phyloP scores from a whole-genome alignment of 64 coral and sea anemone genomes.

The Montipora cactus region DNA sequence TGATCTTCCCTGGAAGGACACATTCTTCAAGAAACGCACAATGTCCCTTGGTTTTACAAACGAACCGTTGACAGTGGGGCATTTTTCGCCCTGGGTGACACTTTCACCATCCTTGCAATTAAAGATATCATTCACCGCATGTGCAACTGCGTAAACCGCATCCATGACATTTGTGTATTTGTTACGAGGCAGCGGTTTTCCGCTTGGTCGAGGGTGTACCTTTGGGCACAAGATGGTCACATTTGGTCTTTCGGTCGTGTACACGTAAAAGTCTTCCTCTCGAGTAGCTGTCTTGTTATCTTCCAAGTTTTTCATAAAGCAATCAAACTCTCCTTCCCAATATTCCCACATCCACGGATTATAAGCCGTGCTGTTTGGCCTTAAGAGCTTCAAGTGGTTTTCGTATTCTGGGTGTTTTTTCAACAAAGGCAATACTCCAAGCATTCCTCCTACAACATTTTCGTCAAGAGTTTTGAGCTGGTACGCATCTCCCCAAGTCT shows the following conservation, averaged over 20 bases:
- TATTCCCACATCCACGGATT: slow-evolving; percentile 90
- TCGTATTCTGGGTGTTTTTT: slow-evolving; percentile 60
- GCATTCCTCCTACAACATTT: slow-evolving; percentile 78
- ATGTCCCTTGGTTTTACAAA: slow-evolving; percentile 64
- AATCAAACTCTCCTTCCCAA: slow-evolving; percentile 72
- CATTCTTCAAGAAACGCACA: slow-evolving; percentile 72
- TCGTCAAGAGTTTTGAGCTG: slow-evolving; percentile 60
- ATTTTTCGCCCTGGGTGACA: slow-evolving; percentile 47
- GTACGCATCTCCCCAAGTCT: slow-evolving; percentile 91
- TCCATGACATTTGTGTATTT: slow-evolving; percentile 99
- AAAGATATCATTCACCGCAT: slow-evolving; percentile 73
- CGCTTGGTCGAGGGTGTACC: slow-evolving; percentile 24
- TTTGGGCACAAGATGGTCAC: slow-evolving; percentile 83
- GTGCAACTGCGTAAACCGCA: slow-evolving; percentile 74
- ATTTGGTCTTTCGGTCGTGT: slow-evolving; percentile 40
- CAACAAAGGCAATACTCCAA: slow-evolving; percentile 78
- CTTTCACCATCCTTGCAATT: slow-evolving; percentile 68
- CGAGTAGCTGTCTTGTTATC: background rate
- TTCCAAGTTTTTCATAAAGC: background rate
- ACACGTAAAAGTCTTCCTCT: background rate
- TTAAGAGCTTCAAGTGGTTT: slow-evolving; percentile 41
- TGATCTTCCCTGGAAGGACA: slow-evolving; percentile 80
- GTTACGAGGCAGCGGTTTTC: slow-evolving; percentile 70
- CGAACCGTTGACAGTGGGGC: slow-evolving; percentile 41
- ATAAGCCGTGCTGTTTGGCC: slow-evolving; percentile 59